Percentiles rank a stretch among this genome's conserved stretches.
Evolutionary conservation across 2,888 invertebrate species (phyloP).

Genomic region (Matsumyia berberina): DNA sequence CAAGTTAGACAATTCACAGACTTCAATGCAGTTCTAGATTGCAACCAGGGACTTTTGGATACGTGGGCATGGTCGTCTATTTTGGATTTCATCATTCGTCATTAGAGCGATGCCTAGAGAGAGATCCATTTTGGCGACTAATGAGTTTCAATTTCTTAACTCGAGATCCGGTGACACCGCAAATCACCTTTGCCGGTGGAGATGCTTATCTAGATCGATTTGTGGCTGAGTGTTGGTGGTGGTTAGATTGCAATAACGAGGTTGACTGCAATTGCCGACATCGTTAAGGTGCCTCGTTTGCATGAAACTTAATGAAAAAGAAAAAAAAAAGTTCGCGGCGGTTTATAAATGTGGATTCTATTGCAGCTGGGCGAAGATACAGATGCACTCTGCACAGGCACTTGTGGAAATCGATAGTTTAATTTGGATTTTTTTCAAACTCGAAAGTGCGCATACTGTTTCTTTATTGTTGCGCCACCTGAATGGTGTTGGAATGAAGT

Average conservation of each 20-base stretch:
- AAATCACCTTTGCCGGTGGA: slow-evolving; percentile 50
- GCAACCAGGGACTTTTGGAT: slow-evolving; percentile 45
- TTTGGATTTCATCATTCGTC: slow-evolving; percentile 34
- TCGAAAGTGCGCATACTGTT: too few species aligned
- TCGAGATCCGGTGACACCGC: slow-evolving; percentile 65
- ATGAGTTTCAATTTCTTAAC: slow-evolving; percentile 53
- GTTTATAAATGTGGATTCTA: slow-evolving; percentile 10
- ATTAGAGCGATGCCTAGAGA: too few species aligned
- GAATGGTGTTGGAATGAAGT: not conserved
- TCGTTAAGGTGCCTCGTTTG: slow-evolving; percentile 32
- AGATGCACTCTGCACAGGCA: slow-evolving; percentile 13
- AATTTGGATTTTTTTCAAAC: slow-evolving; percentile 58
- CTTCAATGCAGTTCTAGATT: slow-evolving; percentile 61
- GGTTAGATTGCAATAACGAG: slow-evolving; percentile 53
- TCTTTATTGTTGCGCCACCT: slow-evolving; percentile 10
- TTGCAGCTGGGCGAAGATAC: slow-evolving; percentile 18
- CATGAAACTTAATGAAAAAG: slow-evolving; percentile 17
- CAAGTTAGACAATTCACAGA: slow-evolving; percentile 68
- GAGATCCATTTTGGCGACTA: not conserved
- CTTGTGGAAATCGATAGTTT: slow-evolving; percentile 46
- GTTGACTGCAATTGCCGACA: slow-evolving; percentile 53
- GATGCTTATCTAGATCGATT: slow-evolving; percentile 64
- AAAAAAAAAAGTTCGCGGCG: slow-evolving; percentile 6
- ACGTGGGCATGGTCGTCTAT: slow-evolving; percentile 38
- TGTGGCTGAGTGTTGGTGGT: slow-evolving; percentile 31